phyloP scores from a whole-genome alignment of 2,888 invertebrate species.

The Kryphioiulus occultus region DNA sequence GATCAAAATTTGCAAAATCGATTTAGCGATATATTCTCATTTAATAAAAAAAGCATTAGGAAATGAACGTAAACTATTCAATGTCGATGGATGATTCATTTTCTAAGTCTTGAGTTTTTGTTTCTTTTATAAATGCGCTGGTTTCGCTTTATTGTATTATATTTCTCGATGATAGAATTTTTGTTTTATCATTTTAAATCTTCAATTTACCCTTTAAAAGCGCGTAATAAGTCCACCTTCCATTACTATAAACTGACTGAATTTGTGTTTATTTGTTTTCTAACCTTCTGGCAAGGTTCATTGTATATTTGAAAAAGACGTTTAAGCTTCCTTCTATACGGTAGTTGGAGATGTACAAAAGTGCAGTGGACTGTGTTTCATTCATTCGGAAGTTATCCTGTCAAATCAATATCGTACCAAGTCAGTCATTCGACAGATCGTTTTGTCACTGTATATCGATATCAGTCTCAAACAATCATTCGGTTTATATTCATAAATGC shows the following conservation, averaged over 20 bases:
- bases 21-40: not conserved
- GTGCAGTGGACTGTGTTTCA: conserved; percentile 2
- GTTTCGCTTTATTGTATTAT: conserved; percentile 2
- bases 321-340: not conserved
- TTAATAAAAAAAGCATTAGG: not conserved
- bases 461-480: conserved; percentile 24
- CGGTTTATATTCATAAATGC: conserved; percentile 14
- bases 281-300: conserved; percentile 35
- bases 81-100: not conserved
- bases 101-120: not conserved
- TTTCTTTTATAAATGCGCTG: conserved; percentile 10
- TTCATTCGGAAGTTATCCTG: not conserved
- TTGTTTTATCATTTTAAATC: not conserved
- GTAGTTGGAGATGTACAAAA: not conserved
- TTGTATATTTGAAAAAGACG: not conserved
- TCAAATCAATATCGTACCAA: conserved; percentile 17
- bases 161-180: not conserved
- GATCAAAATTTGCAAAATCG: not conserved
- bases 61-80: not conserved
- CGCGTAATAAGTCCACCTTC: not conserved
- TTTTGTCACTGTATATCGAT: conserved; percentile 20
- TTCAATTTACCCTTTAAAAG: not conserved
- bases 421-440: conserved; percentile 20
- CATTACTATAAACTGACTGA: not conserved
- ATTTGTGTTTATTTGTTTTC: not conserved